A percentile compares a stretch with the other conserved stretches of the same genome.
These are phyloP conservation scores for Cottoperca gobio DNA, from an alignment of 2,797 vertebrate species.

Conservation along the genomic window DNA sequence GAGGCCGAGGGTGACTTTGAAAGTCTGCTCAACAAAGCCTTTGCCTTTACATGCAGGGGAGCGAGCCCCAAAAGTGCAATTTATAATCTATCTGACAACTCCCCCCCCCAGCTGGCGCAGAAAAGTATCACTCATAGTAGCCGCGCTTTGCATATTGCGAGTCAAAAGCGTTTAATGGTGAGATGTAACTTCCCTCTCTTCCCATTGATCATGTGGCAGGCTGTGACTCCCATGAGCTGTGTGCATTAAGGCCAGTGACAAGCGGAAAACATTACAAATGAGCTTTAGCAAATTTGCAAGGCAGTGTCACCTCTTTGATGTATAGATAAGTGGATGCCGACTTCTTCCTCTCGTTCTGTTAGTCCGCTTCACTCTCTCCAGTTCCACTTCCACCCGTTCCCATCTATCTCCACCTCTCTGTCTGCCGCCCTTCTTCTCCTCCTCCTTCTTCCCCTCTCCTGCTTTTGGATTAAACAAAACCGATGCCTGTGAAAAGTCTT, in stretches of 20 bases:
- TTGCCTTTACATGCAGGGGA: conserved; percentile 69
- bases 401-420: conserved; percentile 47
- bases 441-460: conserved; percentile 6
- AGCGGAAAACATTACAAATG: conserved; percentile 82
- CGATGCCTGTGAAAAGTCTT: conserved; percentile 57
- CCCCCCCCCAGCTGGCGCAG: conserved; percentile 54
- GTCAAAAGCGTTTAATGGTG: conserved; percentile 81
- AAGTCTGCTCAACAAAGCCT: conserved; percentile 57
- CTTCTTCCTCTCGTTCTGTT: conserved; percentile 28
- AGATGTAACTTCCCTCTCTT: conserved; percentile 78
- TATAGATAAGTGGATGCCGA: conserved; percentile 59
- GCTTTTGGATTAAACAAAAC: conserved; percentile 74
- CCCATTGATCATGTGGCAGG: conserved; percentile 83
- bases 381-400: conserved; percentile 9
- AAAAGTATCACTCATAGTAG: conserved; percentile 80
- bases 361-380: conserved; percentile 22
- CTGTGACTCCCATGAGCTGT: conserved; percentile 77
- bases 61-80: conserved; percentile 72
- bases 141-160: conserved; percentile 77
- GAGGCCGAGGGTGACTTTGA: conserved; percentile 73
- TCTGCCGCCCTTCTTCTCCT: neutral
- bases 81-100: conserved; percentile 81
- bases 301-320: conserved; percentile 68
- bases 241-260: conserved; percentile 83
- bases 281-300: conserved; percentile 80